Percentiles rank a stretch among this genome's conserved stretches.
These are phyloP conservation scores for Huso huso DNA, from an alignment of 2,797 vertebrate genomes.

Conservation along the genomic window DNA sequence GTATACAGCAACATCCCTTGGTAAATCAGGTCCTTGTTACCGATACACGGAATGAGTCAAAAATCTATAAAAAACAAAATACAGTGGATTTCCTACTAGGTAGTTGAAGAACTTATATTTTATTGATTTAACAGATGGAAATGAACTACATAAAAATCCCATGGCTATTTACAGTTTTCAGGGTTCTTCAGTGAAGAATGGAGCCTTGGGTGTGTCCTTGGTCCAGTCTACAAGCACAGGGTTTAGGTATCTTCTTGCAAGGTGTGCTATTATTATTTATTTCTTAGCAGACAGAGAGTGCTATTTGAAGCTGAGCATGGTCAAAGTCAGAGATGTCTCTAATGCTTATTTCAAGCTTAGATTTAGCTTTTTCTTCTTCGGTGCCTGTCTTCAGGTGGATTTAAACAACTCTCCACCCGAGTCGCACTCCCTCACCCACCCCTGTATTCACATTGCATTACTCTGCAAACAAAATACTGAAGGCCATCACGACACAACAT, in stretches of 20 bases:
- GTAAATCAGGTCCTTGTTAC: too few relatives aligned
- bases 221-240: neutral
- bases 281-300: neutral
- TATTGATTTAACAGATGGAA: too few relatives aligned
- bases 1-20: too few relatives aligned
- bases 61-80: too few relatives aligned
- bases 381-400: neutral
- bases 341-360: neutral
- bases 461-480: slow-evolving; percentile 82
- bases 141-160: too few relatives aligned
- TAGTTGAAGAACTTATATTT: too few relatives aligned
- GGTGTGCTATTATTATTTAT: neutral
- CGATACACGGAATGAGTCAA: too few relatives aligned
- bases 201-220: neutral
- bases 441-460: slow-evolving; percentile 42
- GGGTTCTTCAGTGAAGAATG: neutral
- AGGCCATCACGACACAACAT: slow-evolving; percentile 87
- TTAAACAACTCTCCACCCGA: slow-evolving; percentile 1
- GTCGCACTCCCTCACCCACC: slow-evolving; percentile 14
- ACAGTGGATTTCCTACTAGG: too few relatives aligned
- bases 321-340: neutral
- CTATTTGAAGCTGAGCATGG: neutral
- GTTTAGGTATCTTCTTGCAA: neutral
- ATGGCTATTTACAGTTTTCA: too few relatives aligned
- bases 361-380: neutral